phyloP scores from a whole-genome alignment of 2,113 vertebrate species.

The Muntiacus reevesi region DNA sequence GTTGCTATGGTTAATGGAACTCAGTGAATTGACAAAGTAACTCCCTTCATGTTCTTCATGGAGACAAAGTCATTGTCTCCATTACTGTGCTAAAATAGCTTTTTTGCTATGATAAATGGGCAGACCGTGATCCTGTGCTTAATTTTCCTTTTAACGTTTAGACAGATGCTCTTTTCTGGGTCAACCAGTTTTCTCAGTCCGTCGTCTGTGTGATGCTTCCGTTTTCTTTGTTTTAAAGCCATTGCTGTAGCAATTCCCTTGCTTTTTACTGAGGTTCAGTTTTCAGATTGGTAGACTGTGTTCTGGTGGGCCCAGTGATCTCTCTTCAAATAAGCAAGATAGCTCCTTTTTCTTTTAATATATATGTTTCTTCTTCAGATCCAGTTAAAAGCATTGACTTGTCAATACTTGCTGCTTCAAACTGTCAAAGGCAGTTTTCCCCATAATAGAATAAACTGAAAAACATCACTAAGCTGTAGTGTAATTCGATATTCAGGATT shows the following conservation, averaged over 20 bases:
- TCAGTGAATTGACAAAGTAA: conserved; percentile 4
- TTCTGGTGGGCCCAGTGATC: not conserved
- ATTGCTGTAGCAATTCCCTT: not conserved
- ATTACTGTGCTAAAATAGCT: conserved; percentile 2
- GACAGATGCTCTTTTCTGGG: not conserved
- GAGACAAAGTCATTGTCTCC: conserved; percentile 1
- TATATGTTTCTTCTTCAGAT: not conserved
- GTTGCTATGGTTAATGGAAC: not conserved
- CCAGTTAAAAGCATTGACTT: not conserved
- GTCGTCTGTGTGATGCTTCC: not conserved
- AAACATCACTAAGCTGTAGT: not conserved
- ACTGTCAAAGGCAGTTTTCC: conserved; percentile 4
- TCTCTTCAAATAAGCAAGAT: not conserved
- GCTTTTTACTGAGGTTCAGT: not conserved
- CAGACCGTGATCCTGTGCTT: not conserved
- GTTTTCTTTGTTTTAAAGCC: not conserved
- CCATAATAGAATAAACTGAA: not conserved
- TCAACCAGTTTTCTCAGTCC: not conserved
- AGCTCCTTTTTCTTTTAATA: not conserved
- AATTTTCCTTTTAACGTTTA: conserved; percentile 49
- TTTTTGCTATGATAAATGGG: conserved; percentile 24
- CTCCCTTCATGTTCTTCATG: not conserved
- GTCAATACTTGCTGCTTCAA: not conserved
- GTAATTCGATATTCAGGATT: not conserved
- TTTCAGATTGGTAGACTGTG: not conserved